phyloP scores from a whole-genome alignment of 2,797 vertebrate species.

The Pipistrellus nathusii region DNA sequence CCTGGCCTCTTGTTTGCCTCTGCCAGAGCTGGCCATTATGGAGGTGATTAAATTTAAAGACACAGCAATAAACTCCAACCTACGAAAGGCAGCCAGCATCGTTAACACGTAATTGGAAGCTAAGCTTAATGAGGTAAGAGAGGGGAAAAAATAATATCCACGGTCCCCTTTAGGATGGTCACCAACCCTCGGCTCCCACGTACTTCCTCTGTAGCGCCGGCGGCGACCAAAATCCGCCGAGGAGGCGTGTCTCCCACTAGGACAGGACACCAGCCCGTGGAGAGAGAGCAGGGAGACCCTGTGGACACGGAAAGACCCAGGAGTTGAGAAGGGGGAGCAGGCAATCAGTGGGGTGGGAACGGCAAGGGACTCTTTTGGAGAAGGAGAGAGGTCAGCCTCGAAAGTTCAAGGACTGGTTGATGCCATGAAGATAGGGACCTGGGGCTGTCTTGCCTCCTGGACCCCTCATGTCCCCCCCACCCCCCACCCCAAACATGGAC shows the following conservation, averaged over 20 bases:
- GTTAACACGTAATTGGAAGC: conserved; percentile 90
- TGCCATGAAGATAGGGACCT: neutral
- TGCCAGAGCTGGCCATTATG: conserved; percentile 88
- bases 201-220: neutral
- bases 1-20: conserved; percentile 86
- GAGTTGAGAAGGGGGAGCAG: neutral
- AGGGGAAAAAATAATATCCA: conserved; percentile 79
- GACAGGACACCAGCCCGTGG: neutral
- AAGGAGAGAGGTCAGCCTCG: neutral
- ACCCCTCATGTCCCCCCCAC: accelerated
- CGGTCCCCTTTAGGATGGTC: conserved; percentile 65
- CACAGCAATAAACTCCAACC: conserved; percentile 88
- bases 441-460: neutral
- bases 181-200: neutral
- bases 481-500: no score
- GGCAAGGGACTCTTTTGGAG: neutral
- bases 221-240: neutral
- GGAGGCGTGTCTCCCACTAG: neutral
- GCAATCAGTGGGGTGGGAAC: no score
- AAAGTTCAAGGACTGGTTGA: neutral
- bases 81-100: conserved; percentile 88
- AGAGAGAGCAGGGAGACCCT: neutral
- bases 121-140: conserved; percentile 88
- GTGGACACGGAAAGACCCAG: no score
- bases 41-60: conserved; percentile 90